These are phyloP conservation scores for Seriola aureovittata DNA, from an alignment of 2,113 vertebrate species.

Conservation along the genomic window DNA sequence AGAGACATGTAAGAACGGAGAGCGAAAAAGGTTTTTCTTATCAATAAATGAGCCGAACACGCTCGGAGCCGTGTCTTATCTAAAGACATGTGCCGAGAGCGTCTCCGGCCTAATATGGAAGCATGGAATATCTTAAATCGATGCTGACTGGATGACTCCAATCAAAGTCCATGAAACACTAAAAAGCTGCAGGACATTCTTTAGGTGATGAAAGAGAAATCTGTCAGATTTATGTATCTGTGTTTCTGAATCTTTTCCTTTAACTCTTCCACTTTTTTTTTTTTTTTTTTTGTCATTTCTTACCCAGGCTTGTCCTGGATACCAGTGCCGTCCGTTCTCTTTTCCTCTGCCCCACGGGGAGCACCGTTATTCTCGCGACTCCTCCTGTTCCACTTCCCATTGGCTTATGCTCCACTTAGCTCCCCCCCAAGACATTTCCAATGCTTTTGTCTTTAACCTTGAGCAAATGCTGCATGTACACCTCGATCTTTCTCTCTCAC, in stretches of 20 bases:
- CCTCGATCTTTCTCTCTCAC: neutral
- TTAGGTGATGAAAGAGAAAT: neutral
- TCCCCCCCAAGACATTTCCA: conserved; percentile 26
- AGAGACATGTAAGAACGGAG: neutral
- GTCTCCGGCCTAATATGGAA: neutral
- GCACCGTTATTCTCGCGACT: conserved; percentile 52
- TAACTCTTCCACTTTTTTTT: neutral
- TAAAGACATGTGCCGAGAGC: neutral
- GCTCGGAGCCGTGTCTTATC: conserved; percentile 1
- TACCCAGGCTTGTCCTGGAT: conserved; percentile 70
- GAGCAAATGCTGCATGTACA: conserved; percentile 17
- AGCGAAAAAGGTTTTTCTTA: neutral
- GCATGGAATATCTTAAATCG: conserved; percentile 22
- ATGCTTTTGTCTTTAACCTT: conserved; percentile 54
- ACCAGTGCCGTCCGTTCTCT: conserved; percentile 50
- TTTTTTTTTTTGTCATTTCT: neutral
- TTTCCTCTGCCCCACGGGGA: conserved; percentile 49
- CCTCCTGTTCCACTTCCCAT: conserved; percentile 75
- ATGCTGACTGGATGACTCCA: neutral
- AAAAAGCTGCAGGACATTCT: neutral
- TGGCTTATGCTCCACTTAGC: conserved; percentile 69
- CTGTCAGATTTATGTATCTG: neutral
- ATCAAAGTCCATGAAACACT: conserved; percentile 15
- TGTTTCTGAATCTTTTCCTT: neutral
- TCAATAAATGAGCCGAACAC: conserved; percentile 30